Evolutionary conservation across 2,888 invertebrate genomes (phyloP).

Genomic region (Leuctra nigra): DNA sequence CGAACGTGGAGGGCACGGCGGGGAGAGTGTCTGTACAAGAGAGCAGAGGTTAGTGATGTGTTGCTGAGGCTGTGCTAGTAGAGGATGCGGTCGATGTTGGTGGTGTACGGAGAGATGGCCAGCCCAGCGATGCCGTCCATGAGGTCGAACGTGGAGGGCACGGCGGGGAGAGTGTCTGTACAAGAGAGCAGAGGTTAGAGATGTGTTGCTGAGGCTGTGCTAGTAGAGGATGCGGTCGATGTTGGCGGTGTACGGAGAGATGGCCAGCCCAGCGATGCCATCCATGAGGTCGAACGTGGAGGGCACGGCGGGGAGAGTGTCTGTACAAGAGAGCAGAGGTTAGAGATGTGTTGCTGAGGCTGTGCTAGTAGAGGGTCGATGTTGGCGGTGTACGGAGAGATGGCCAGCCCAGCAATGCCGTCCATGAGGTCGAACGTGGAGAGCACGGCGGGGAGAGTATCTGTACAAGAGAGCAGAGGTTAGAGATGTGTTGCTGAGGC

Average conservation of each 20-base stretch:
- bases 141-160: slow-evolving; percentile 57
- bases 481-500: slow-evolving; percentile 57
- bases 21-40: no score
- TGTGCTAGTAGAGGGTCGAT: slow-evolving; percentile 57
- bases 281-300: slow-evolving; percentile 67
- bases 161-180: no score
- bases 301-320: no score
- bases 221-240: slow-evolving; percentile 54
- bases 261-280: slow-evolving; percentile 56
- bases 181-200: no score
- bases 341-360: slow-evolving; percentile 57
- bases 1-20: slow-evolving; percentile 58
- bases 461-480: slow-evolving; percentile 53
- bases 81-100: slow-evolving; percentile 44
- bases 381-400: slow-evolving; percentile 39
- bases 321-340: slow-evolving; percentile 53
- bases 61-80: slow-evolving; percentile 63
- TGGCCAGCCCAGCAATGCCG: slow-evolving; percentile 56
- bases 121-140: slow-evolving; percentile 65
- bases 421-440: slow-evolving; percentile 67
- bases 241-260: slow-evolving; percentile 39
- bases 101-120: slow-evolving; percentile 45
- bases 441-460: no score
- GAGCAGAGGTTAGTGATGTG: no score
- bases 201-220: slow-evolving; percentile 59